Evolutionary conservation across 2,888 invertebrate species (phyloP).

Genomic region (Myopa tessellatipennis): DNA sequence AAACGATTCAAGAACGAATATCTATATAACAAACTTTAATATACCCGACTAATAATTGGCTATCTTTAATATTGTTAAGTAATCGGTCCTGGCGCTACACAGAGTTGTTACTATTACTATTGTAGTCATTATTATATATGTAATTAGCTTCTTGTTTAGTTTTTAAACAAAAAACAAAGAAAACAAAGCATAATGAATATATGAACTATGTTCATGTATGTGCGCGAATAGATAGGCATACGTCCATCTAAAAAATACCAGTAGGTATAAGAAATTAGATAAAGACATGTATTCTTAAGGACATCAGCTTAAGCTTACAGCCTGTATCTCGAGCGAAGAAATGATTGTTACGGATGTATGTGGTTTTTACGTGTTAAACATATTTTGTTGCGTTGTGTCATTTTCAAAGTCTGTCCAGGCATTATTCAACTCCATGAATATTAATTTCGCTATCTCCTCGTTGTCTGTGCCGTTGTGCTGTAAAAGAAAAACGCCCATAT

Average conservation of each 20-base stretch:
- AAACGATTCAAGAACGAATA: neutral
- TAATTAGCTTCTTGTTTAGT: neutral
- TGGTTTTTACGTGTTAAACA: slow-evolving; percentile 70
- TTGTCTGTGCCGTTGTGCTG: slow-evolving; percentile 94
- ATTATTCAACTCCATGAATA: slow-evolving; percentile 99
- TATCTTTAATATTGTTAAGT: slow-evolving; percentile 56
- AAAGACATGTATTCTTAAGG: too few species aligned
- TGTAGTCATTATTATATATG: neutral
- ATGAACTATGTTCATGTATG: too few species aligned
- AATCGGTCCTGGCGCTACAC: slow-evolving; percentile 57
- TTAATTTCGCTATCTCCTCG: slow-evolving; percentile 92
- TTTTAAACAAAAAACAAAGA: too few species aligned
- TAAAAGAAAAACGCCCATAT: slow-evolving; percentile 54
- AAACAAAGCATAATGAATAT: too few species aligned
- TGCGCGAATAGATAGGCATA: too few species aligned
- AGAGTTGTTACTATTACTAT: neutral
- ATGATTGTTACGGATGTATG: neutral
- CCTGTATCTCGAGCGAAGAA: neutral
- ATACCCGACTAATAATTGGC: slow-evolving; percentile 4
- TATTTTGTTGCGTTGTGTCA: slow-evolving; percentile 83
- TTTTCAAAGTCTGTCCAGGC: slow-evolving; percentile 95
- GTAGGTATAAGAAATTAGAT: too few species aligned
- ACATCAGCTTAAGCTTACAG: slow-evolving; percentile 21
- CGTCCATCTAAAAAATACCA: neutral
- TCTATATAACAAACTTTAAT: neutral